Evolutionary conservation across 2,888 invertebrate genomes (phyloP).

Genomic region (Erebia aethiops): DNA sequence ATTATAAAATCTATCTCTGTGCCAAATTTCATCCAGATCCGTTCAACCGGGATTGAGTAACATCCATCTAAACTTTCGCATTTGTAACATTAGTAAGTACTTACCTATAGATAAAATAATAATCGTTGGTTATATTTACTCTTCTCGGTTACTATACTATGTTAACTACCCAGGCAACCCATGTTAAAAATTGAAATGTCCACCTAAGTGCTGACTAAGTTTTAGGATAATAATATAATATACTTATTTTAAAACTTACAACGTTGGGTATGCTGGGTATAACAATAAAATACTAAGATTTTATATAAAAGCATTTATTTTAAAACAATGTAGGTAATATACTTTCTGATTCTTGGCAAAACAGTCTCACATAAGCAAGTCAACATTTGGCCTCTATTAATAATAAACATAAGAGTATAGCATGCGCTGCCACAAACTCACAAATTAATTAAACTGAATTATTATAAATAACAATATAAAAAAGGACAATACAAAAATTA

Average conservation of each 20-base stretch:
- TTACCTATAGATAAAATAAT: too few relatives aligned
- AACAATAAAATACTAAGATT: slow-evolving; percentile 31
- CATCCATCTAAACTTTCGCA: too few relatives aligned
- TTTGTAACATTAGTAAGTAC: too few relatives aligned
- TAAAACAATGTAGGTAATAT: slow-evolving; percentile 84
- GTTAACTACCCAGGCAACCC: too few relatives aligned
- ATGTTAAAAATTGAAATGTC: too few relatives aligned
- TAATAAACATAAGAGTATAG: slow-evolving; percentile 78
- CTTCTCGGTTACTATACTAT: too few relatives aligned
- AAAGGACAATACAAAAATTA: slow-evolving; percentile 74
- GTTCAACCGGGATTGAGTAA: too few relatives aligned
- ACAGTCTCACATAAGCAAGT: slow-evolving; percentile 84
- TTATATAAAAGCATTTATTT: slow-evolving; percentile 84
- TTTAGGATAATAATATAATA: too few relatives aligned
- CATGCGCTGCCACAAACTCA: slow-evolving; percentile 81
- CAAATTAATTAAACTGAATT: slow-evolving; percentile 76
- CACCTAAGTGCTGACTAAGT: too few relatives aligned
- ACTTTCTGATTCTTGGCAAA: slow-evolving; percentile 84
- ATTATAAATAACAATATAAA: slow-evolving; percentile 77
- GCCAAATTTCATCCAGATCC: too few relatives aligned
- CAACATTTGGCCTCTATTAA: slow-evolving; percentile 83
- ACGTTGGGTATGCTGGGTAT: neutral
- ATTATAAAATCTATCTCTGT: too few relatives aligned
- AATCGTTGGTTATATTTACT: too few relatives aligned
- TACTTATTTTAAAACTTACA: neutral